Conservation (phyloP, 1,140 invertebrate species). For the Drosophila murphyi region DNA sequence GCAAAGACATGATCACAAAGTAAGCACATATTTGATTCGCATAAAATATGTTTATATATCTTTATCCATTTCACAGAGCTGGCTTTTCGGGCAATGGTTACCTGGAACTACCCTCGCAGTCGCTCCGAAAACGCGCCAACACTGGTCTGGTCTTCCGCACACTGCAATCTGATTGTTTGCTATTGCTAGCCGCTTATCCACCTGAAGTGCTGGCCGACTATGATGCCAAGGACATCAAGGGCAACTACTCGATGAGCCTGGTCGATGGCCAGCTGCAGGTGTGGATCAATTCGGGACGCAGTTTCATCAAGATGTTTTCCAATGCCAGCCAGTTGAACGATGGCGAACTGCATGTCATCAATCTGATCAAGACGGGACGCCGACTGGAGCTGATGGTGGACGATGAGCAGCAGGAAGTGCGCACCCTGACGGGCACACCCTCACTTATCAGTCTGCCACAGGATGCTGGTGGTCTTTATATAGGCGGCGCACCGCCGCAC, state of each 20-base stretch:
- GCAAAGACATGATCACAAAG: constrained; percentile 87
- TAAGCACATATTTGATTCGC: constrained; percentile 76
- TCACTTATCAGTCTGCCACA: constrained; percentile 85
- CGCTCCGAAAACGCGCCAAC: constrained; percentile 88
- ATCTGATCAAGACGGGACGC: constrained; percentile 85
- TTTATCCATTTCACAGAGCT: constrained; percentile 84
- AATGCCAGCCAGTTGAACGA: constrained; percentile 88
- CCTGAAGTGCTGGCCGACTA: constrained; percentile 85
- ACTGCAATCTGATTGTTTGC: constrained; percentile 88
- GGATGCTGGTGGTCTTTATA: constrained; percentile 84
- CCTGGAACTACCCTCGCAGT: constrained; percentile 89
- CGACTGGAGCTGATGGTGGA: constrained; percentile 89
- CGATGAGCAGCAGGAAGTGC: constrained; percentile 86
- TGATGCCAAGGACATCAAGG: constrained; percentile 84
- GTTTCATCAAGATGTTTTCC: constrained; percentile 87
- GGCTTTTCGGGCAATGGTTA: constrained; percentile 93
- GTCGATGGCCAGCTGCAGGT: constrained; percentile 88
- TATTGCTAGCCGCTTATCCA: constrained; percentile 90
- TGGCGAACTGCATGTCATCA: constrained; percentile 87
- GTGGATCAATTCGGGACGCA: constrained; percentile 88
- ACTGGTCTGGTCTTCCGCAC: constrained; percentile 93
- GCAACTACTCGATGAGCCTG: constrained; percentile 89
- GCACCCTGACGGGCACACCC: constrained; percentile 85
- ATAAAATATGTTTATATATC: neutral
- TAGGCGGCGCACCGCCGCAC: constrained; percentile 83